Evolutionary conservation across 2,113 vertebrate species (phyloP).

Genomic region (Brachyhypopomus occidentalis): DNA sequence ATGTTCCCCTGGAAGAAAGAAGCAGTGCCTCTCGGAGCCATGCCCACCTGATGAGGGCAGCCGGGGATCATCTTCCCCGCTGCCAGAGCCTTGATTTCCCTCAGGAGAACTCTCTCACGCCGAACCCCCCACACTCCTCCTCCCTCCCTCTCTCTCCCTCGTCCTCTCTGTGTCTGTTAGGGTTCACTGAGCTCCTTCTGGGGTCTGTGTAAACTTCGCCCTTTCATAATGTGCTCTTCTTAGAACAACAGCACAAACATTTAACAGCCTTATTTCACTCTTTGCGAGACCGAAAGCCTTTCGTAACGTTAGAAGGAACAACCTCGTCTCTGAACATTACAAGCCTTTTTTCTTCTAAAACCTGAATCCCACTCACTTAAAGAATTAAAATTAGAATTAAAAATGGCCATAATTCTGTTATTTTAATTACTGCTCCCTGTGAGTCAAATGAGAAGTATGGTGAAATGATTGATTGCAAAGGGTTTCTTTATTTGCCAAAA

Average conservation of each 20-base stretch:
- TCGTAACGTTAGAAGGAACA: neutral
- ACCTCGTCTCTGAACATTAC: neutral
- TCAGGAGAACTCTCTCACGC: constrained; percentile 51
- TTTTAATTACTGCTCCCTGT: neutral
- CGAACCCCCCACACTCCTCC: constrained; percentile 24
- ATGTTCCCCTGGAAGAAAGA: constrained; percentile 15
- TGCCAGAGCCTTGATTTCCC: constrained; percentile 59
- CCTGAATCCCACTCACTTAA: constrained; percentile 8
- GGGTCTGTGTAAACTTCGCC: constrained; percentile 25
- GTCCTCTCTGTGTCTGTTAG: constrained; percentile 36
- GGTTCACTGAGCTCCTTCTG: constrained; percentile 47
- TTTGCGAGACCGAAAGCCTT: neutral
- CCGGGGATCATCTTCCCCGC: constrained; percentile 70
- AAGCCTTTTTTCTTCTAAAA: neutral
- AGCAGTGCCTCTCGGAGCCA: constrained; percentile 53
- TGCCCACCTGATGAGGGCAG: constrained; percentile 79
- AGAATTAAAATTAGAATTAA: no score
- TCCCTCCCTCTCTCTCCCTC: constrained; percentile 8
- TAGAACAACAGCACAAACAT: constrained; percentile 32
- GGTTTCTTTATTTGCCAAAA: neutral
- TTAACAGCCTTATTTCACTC: constrained; percentile 31
- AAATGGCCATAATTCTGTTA: constrained; percentile 2
- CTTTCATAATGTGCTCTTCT: constrained; percentile 38
- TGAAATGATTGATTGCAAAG: constrained; percentile 8
- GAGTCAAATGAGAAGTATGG: neutral